Conservation (phyloP, 2,888 invertebrate genomes). For the Fragum fragum region DNA sequence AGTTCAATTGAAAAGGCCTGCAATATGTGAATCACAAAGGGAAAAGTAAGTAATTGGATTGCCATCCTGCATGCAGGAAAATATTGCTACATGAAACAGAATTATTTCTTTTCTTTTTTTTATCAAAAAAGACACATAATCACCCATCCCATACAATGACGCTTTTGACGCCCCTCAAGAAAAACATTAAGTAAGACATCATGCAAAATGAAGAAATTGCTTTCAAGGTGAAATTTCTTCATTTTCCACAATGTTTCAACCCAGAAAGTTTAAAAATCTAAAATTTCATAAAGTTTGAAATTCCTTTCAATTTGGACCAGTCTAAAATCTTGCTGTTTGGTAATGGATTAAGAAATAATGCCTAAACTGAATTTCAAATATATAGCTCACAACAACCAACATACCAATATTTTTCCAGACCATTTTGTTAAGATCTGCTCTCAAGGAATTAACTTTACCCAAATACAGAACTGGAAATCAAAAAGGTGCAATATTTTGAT, state of each 20-base stretch:
- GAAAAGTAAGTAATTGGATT: too few species aligned
- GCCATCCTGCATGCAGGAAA: too few species aligned
- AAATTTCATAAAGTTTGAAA: too few species aligned
- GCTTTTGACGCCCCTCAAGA: background rate
- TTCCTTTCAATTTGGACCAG: constrained; percentile 4
- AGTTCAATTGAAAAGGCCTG: too few species aligned
- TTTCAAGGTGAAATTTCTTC: background rate
- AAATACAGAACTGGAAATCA: constrained; percentile 7
- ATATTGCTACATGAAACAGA: too few species aligned
- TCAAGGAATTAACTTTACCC: background rate
- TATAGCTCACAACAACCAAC: constrained; percentile 23
- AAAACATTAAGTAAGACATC: background rate
- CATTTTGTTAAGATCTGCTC: constrained; percentile 27
- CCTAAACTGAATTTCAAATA: background rate
- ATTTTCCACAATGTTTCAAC: constrained; percentile 4
- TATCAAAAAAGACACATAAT: too few species aligned
- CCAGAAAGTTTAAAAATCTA: too few species aligned
- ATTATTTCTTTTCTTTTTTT: too few species aligned
- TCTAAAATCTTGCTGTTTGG: background rate
- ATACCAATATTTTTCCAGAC: constrained; percentile 40
- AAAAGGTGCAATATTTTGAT: too few species aligned
- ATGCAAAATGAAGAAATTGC: background rate
- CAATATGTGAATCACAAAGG: too few species aligned
- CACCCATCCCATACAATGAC: background rate
- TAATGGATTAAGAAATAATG: constrained; percentile 1